A percentile compares a stretch with the other conserved stretches of the same genome.
Evolutionary conservation across 2,113 vertebrate species (phyloP).

Genomic region (Columba livia): DNA sequence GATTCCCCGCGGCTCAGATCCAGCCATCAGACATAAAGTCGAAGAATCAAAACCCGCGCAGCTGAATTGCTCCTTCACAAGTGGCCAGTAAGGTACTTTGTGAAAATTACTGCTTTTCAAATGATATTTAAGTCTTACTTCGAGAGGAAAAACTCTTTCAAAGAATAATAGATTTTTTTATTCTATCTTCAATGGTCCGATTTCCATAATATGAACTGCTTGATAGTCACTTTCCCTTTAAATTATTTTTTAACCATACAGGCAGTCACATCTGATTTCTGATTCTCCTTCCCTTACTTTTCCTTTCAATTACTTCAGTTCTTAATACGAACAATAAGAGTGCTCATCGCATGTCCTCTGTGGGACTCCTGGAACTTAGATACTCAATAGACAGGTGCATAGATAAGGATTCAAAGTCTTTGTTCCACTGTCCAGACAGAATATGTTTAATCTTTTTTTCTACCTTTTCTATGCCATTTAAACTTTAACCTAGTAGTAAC

Average conservation of each 20-base stretch:
- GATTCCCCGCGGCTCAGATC: background rate
- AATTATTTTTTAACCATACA: conserved; percentile 81
- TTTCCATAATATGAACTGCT: conserved; percentile 82
- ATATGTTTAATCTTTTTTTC: conserved; percentile 78
- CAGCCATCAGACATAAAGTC: conserved; percentile 26
- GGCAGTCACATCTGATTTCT: conserved; percentile 69
- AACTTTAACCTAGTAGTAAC: conserved; percentile 86
- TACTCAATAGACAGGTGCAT: conserved; percentile 77
- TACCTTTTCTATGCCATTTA: conserved; percentile 83
- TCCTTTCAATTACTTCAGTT: conserved; percentile 84
- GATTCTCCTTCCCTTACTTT: conserved; percentile 78
- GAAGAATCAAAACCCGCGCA: conserved; percentile 46
- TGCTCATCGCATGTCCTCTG: conserved; percentile 70
- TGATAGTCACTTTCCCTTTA: conserved; percentile 80
- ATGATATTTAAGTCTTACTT: conserved; percentile 70
- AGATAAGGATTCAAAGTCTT: conserved; percentile 79
- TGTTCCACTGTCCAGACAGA: conserved; percentile 80
- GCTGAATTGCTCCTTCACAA: conserved; percentile 47
- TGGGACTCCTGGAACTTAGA: conserved; percentile 73
- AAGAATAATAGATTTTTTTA: conserved; percentile 73
- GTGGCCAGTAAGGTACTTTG: conserved; percentile 57
- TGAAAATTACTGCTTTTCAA: conserved; percentile 67
- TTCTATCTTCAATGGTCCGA: conserved; percentile 72
- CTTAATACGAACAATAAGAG: conserved; percentile 80
- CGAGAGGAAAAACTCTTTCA: conserved; percentile 69